A percentile compares a stretch with the other conserved stretches of the same genome.
Conservation (phyloP, 2,113 vertebrate genomes). For the Lathamus discolor region DNA sequence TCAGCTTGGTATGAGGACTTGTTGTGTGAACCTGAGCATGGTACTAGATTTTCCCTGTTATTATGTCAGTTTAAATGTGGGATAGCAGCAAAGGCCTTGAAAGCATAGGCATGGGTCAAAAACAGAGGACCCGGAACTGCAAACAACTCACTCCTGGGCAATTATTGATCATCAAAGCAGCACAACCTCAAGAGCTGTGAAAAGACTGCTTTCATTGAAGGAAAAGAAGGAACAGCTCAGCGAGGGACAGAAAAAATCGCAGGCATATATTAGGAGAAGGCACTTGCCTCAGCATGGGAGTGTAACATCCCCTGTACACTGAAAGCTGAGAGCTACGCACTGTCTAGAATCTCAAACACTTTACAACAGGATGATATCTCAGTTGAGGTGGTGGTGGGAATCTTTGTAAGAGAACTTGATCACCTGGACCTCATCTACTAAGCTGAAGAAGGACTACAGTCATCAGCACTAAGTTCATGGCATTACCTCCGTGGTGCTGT, state of each 20-base stretch:
- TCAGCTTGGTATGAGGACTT: rapidly evolving
- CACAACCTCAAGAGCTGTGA: not conserved
- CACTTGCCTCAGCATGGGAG: not conserved
- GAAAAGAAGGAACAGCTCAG: not conserved
- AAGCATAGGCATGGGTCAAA: not conserved
- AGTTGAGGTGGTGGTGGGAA: not conserved
- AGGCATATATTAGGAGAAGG: not conserved
- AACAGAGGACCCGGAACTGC: not conserved
- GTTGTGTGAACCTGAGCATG: rapidly evolving
- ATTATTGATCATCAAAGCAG: not conserved
- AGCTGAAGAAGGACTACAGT: not conserved
- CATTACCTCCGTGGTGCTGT: not conserved
- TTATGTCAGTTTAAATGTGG: not conserved
- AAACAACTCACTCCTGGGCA: not conserved
- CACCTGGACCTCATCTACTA: not conserved
- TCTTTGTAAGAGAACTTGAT: not conserved
- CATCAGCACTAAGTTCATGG: not conserved
- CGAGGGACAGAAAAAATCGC: not conserved
- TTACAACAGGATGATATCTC: rapidly evolving
- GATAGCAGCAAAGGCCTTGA: not conserved
- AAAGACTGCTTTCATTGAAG: not conserved
- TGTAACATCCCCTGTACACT: rapidly evolving
- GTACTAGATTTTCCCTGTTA: not conserved
- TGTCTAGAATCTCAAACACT: not conserved
- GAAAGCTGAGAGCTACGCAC: not conserved